Base-by-base conservation (phyloP, 1,140 invertebrate genomes). In the Limonius californicus region DNA sequence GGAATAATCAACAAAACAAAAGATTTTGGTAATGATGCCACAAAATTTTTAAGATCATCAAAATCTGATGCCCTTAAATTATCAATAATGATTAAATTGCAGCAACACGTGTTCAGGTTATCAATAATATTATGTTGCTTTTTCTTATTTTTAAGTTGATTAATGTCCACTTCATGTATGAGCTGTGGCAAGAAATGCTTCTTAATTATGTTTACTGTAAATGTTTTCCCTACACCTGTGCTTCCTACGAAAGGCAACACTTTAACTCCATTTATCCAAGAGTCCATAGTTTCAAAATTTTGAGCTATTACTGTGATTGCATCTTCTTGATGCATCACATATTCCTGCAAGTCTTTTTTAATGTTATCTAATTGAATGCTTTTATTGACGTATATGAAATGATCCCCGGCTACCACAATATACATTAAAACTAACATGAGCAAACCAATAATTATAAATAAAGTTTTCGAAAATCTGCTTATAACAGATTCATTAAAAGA, bases 31-130 rank as follows among this genome's bases (percentile, higher is more conserved):
- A 55, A 55, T 6, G 1, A n/a, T 8, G 8, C 8, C 6, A 55
- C 30, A 55, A 55, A 55, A 12, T 27, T 3, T 9, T 27, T 27
- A 12, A 55, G 1, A 1, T 3, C 14, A 14, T 11, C 9, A 15
- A 55, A 23, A 32, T 55, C 21, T 2, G 20, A 23, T 8, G 53
- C 53, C 30, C 9, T 23, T 32, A 55, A 55, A 55, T 32, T 32
- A 32, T 55, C 53, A 15, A 55, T 15, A 11, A 55, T 30, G 15
- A 55, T 15, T 55, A 55, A 6, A 30, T 55, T 55, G 30, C 53
- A 55, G 30, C 3, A 55, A 19, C 15, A 9, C 1, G 1, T 1
- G 4, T 54, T 2, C 3, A 54, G 20, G 3, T 23, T 54, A 16
- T 55, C 27, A 55, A 27, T 11, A 11, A 50, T 18, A 11, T 21